phyloP scores from a whole-genome alignment of 2,113 vertebrate genomes.

The Noctilio leporinus region DNA sequence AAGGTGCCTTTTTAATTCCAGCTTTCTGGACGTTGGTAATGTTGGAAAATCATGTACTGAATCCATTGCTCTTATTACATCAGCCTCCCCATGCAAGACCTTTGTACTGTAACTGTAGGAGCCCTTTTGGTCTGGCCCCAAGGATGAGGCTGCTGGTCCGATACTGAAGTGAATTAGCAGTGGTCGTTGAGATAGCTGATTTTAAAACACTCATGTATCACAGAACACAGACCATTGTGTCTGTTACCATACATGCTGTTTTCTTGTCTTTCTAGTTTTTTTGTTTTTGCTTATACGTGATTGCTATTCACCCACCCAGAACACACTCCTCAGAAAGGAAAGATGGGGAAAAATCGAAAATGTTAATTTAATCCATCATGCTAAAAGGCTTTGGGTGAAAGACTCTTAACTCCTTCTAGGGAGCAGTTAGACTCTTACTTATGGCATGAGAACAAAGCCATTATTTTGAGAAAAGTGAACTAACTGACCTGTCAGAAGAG shows the following conservation, averaged over 20 bases:
- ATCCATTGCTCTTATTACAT: not conserved
- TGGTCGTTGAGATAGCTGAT: not conserved
- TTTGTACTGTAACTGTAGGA: not conserved
- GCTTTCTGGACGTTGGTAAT: constrained; percentile 6
- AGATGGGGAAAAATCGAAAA: not conserved
- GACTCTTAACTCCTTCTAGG: not conserved
- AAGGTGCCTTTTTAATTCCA: constrained; percentile 53
- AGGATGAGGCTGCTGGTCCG: not conserved
- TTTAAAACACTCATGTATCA: not conserved
- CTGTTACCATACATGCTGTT: not conserved
- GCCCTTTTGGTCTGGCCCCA: not conserved
- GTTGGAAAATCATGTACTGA: not conserved
- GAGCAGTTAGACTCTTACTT: not conserved
- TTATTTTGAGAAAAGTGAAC: not conserved
- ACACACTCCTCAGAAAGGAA: not conserved
- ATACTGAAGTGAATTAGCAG: not conserved
- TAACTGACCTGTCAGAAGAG: constrained; percentile 67
- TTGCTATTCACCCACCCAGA: not conserved
- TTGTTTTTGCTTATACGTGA: not conserved
- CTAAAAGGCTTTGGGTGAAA: not conserved
- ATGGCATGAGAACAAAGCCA: constrained; percentile 1
- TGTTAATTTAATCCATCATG: not conserved
- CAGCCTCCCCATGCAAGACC: not conserved
- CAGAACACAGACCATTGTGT: not conserved
- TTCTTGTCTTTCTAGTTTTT: not conserved